Evolutionary conservation across 2,797 vertebrate genomes (phyloP).

Genomic region (Pseudochirops cupreus): DNA sequence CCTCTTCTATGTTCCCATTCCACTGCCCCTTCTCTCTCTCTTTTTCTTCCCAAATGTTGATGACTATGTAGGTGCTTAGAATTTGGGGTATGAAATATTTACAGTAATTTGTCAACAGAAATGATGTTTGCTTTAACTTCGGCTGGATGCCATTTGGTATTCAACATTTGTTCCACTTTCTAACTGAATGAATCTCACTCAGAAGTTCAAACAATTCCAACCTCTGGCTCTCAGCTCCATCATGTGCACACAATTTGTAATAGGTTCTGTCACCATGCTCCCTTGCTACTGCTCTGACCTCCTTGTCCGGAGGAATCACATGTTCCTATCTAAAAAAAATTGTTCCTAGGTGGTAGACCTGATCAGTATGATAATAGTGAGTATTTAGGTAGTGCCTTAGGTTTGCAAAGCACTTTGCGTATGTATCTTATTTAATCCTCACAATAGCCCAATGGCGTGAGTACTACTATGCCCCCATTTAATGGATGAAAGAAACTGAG

Average conservation of each 20-base stretch:
- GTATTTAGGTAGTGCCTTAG: not conserved
- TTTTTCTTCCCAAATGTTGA: not conserved
- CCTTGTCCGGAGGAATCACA: not conserved
- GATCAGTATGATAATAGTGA: not conserved
- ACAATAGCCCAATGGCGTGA: not conserved
- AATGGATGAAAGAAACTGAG: not conserved
- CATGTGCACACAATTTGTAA: not conserved
- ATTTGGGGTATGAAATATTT: not conserved
- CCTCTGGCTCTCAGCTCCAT: not conserved
- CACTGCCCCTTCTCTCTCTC: not conserved
- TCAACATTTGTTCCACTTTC: not conserved
- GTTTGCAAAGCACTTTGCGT: not conserved
- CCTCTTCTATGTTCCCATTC: not conserved
- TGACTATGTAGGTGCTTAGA: not conserved
- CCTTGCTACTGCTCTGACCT: not conserved
- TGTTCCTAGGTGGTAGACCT: not conserved
- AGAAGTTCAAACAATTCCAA: not conserved
- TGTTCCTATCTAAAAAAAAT: not conserved
- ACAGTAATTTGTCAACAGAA: not conserved
- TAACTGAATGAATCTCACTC: not conserved
- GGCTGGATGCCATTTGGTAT: not conserved
- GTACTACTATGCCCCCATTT: not conserved
- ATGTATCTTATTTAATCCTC: not conserved
- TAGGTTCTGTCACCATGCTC: not conserved
- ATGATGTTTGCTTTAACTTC: not conserved